Base-by-base conservation (phyloP, 2,113 vertebrate species). In the Lagenorhynchus albirostris region DNA sequence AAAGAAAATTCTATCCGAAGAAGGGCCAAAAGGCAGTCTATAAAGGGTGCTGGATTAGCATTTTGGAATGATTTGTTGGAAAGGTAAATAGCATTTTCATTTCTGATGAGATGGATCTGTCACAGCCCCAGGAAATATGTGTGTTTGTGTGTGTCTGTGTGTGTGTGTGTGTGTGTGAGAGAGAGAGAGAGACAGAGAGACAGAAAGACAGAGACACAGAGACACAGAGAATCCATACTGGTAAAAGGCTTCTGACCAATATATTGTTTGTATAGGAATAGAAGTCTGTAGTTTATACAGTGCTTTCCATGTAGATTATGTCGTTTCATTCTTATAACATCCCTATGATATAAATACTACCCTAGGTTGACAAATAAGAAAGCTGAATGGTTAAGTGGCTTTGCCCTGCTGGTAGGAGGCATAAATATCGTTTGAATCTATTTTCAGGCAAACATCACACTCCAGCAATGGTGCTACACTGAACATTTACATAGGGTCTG, bases 51-150 rank as follows among this genome's bases (percentile, higher is more conserved):
- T 58, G 44, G 8, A 68, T 81, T 92, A 71, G 17, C n/a, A 47
- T 90, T 20, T 76, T 74, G 12, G 10, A 31, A 33, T 93, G 29
- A 68, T 90, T 90, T 92, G 0, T 83, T 82, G 55, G 47, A 67
- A 95, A 94, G 67, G 3, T 73, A 71, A 87, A 50, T 58, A 77
- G 10, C 3, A 62, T 82, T 92, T 84, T 95, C 53, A 79, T 94
- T 96, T 97, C 33, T 89, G 20, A 67, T 87, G 58, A 79, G 17
- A 55, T 95, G 41, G 15, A 93, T 77, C 73, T 82, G 20, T 92
- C 47, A 68, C 14, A 87, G 53, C 29, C 89, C 41, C 13, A 70
- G 38, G n/a, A 93, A 83, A 31, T 62, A 6, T 14, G 1, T 50
- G 2, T 93, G 70, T 84, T 6, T 92, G 38, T 80, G 74, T 76